Percentiles rank a stretch among this genome's conserved stretches.
Evolutionary conservation across 2,888 invertebrate species (phyloP).

Genomic region (Flexamia atlantica): DNA sequence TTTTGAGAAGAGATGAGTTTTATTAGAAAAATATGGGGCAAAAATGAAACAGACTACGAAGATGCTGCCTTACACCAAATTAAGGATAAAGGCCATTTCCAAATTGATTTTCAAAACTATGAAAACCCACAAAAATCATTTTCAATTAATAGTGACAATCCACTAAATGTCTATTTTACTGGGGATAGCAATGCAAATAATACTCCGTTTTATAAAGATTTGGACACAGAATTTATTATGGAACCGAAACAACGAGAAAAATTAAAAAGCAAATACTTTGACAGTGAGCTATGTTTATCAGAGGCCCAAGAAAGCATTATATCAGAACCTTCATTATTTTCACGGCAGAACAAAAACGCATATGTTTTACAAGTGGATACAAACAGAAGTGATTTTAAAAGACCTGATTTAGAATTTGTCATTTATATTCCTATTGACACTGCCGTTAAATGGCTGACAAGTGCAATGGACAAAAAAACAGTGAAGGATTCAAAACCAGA

Average conservation of each 20-base stretch:
- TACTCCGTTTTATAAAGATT: neutral
- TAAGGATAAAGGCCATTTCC: neutral
- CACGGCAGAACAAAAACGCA: neutral
- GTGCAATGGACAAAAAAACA: neutral
- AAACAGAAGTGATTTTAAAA: neutral
- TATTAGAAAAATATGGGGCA: slow-evolving; percentile 5
- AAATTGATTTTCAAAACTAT: neutral
- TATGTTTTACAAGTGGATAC: slow-evolving; percentile 17
- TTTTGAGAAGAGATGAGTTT: neutral
- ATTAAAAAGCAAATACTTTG: neutral
- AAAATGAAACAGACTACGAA: neutral
- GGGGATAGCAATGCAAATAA: neutral
- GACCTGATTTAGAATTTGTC: slow-evolving; percentile 38
- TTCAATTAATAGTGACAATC: neutral
- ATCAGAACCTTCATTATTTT: neutral
- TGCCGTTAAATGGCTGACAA: neutral
- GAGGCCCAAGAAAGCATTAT: neutral
- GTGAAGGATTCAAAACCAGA: too few relatives aligned
- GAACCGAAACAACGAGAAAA: neutral
- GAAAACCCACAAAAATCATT: slow-evolving; percentile 21
- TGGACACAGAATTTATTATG: neutral
- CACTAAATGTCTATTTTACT: neutral
- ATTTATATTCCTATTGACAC: slow-evolving; percentile 44
- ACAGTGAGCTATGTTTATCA: neutral
- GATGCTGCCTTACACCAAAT: neutral